phyloP scores from a whole-genome alignment of 2,113 vertebrate species.

The Hassar affinis region DNA sequence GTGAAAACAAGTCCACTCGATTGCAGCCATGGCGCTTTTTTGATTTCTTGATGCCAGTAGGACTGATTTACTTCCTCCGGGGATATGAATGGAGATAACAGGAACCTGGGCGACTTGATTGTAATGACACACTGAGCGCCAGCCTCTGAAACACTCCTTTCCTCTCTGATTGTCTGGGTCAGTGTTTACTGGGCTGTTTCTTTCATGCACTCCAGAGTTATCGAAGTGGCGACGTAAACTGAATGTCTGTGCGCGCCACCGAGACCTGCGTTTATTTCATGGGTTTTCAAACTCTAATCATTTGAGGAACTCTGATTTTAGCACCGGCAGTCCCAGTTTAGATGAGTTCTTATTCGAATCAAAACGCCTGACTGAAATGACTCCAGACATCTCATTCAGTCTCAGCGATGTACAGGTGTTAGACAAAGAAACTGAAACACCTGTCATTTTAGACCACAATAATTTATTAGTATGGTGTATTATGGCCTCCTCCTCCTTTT shows the following conservation, averaged over 20 bases:
- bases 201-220: background rate
- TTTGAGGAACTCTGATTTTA: background rate
- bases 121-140: slow-evolving; percentile 14
- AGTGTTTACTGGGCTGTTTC: slow-evolving; percentile 37
- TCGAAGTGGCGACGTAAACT: background rate
- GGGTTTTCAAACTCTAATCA: background rate
- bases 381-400: background rate
- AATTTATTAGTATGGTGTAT: too few species aligned
- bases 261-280: slow-evolving; percentile 12
- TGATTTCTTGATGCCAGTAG: slow-evolving; percentile 12
- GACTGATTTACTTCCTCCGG: slow-evolving; percentile 31
- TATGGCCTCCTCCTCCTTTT: too few species aligned
- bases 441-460: too few species aligned
- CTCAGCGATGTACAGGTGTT: too few species aligned
- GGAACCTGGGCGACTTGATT: slow-evolving; percentile 13
- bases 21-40: slow-evolving; percentile 8
- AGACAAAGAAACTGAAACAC: too few species aligned
- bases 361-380: background rate
- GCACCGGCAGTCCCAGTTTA: too few species aligned
- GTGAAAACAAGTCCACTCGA: slow-evolving; percentile 12
- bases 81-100: slow-evolving; percentile 23
- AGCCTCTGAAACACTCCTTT: background rate
- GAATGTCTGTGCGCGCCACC: background rate
- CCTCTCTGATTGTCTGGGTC: slow-evolving; percentile 15
- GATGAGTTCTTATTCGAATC: background rate